Evolutionary conservation across 2,888 invertebrate genomes (phyloP).

Genomic region (Eubasilissa splendida): DNA sequence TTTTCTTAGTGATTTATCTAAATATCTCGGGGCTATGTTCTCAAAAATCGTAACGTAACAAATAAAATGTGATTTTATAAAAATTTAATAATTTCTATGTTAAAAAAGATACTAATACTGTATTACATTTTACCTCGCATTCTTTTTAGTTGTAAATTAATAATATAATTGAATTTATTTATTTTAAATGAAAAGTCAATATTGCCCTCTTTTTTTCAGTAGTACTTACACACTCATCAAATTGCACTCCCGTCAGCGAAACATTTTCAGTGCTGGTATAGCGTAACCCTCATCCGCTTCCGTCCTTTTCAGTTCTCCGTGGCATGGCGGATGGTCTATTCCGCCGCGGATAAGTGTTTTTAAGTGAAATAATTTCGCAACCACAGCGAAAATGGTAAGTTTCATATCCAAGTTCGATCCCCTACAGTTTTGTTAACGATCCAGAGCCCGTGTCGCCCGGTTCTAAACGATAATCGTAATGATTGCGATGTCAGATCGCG

Average conservation of each 20-base stretch:
- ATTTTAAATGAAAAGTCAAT: too few relatives aligned
- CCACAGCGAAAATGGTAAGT: constrained; percentile 51
- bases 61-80: too few relatives aligned
- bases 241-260: neutral
- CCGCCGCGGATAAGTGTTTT: constrained; percentile 69
- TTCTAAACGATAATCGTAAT: neutral
- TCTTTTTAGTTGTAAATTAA: too few relatives aligned
- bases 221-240: too few relatives aligned
- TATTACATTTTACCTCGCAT: too few relatives aligned
- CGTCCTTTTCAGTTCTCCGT: constrained; percentile 73
- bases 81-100: too few relatives aligned
- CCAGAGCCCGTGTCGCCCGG: neutral
- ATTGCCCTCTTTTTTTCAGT: too few relatives aligned
- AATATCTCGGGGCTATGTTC: too few relatives aligned
- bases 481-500: constrained; percentile 8
- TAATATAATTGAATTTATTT: too few relatives aligned
- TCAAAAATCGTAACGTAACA: too few relatives aligned
- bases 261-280: constrained; percentile 37
- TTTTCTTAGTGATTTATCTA: too few relatives aligned
- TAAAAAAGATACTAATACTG: too few relatives aligned
- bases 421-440: neutral
- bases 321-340: constrained; percentile 73
- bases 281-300: constrained; percentile 62
- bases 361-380: constrained; percentile 55
- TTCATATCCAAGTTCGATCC: neutral